phyloP scores from a whole-genome alignment of 2,797 vertebrate genomes.

The Buceros bicornis region DNA sequence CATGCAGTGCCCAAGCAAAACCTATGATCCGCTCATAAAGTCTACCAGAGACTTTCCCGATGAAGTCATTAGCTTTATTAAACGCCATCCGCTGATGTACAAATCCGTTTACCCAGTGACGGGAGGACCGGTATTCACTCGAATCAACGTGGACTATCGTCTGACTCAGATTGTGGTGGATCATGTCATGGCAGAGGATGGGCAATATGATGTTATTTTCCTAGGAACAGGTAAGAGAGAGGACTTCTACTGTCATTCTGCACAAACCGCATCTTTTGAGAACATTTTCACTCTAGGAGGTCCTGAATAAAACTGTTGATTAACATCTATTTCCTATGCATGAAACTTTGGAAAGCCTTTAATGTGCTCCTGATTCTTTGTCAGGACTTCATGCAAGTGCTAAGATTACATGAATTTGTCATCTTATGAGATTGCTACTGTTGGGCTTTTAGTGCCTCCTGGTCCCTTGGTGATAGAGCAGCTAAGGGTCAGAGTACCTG shows the following conservation, averaged over 20 bases:
- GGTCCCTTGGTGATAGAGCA: background rate
- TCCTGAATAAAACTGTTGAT: background rate
- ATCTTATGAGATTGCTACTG: background rate
- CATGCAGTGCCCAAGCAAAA: constrained; percentile 93
- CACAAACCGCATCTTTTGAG: background rate
- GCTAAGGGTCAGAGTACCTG: background rate
- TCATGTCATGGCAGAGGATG: constrained; percentile 93
- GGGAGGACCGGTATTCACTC: constrained; percentile 89
- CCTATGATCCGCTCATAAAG: constrained; percentile 93
- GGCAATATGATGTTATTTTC: constrained; percentile 97
- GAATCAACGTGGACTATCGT: constrained; percentile 90
- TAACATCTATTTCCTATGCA: accelerated
- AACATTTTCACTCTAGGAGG: background rate
- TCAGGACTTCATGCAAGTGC: background rate
- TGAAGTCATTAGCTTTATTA: constrained; percentile 94
- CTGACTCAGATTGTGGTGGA: constrained; percentile 95
- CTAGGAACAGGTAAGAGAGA: constrained; percentile 91
- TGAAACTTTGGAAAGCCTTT: background rate
- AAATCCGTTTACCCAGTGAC: constrained; percentile 87
- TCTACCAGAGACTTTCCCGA: constrained; percentile 97
- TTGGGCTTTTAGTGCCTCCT: background rate
- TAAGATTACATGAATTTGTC: background rate
- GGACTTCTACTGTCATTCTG: background rate
- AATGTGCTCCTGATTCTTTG: background rate
- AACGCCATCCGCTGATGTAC: constrained; percentile 92